Evolutionary conservation across 2,113 vertebrate species (phyloP).

Genomic region (Rynchops niger): DNA sequence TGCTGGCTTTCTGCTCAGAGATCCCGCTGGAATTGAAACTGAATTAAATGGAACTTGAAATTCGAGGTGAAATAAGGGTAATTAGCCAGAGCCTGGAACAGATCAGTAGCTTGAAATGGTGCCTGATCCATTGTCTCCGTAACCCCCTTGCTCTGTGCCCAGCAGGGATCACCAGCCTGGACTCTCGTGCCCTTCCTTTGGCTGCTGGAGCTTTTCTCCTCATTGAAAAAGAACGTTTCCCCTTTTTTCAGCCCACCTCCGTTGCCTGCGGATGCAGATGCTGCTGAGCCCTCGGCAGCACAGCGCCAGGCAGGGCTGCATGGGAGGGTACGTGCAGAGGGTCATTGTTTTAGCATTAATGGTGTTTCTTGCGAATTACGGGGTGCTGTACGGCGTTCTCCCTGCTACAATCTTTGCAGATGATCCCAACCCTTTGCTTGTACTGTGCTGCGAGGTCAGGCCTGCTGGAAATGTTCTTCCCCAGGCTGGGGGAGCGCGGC

Average conservation of each 20-base stretch:
- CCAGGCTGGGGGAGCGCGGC: not conserved
- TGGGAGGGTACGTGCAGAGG: not conserved
- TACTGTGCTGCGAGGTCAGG: not conserved
- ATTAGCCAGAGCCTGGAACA: not conserved
- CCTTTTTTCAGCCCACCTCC: not conserved
- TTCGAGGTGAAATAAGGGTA: not conserved
- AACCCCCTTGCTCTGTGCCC: not conserved
- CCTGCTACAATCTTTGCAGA: not conserved
- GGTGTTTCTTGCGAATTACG: not conserved
- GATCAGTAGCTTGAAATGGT: not conserved
- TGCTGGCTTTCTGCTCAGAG: not conserved
- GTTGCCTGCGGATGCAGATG: rapidly evolving
- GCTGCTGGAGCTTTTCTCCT: not conserved
- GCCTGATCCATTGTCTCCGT: not conserved
- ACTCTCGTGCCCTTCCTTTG: not conserved
- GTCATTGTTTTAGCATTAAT: not conserved
- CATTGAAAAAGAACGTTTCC: rapidly evolving
- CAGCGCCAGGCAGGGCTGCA: not conserved
- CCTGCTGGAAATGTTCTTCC: not conserved
- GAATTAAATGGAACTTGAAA: not conserved
- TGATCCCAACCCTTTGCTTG: not conserved
- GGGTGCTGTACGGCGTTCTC: not conserved
- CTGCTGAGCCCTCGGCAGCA: rapidly evolving
- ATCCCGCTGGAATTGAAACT: not conserved
- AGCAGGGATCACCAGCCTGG: not conserved